Conservation (phyloP, 2,888 invertebrate genomes). For the Rhingia rostrata region DNA sequence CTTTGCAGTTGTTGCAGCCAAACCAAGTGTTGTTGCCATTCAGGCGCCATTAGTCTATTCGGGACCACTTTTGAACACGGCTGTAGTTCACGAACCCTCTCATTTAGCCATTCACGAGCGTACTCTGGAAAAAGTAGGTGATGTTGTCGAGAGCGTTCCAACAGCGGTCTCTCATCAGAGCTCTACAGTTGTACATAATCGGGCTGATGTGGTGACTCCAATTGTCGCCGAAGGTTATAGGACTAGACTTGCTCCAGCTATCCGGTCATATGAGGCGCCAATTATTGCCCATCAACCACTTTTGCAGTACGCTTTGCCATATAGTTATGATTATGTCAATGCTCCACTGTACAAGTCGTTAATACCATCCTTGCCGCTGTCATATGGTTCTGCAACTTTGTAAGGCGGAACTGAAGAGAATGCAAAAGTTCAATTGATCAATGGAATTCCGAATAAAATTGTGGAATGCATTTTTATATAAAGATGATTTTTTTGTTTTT, state of each 20-base stretch:
- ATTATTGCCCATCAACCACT: conserved; percentile 48
- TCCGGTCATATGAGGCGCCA: conserved; percentile 59
- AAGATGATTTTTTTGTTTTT: no score
- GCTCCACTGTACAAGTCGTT: conserved; percentile 60
- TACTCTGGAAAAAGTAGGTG: conserved; percentile 72
- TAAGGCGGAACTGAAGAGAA: not conserved
- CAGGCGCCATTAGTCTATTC: conserved; percentile 38
- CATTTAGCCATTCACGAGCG: conserved; percentile 72
- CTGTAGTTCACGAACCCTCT: conserved; percentile 61
- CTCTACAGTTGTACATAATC: conserved; percentile 82
- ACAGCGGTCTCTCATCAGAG: conserved; percentile 84
- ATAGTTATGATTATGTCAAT: conserved; percentile 57
- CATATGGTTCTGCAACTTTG: conserved; percentile 6
- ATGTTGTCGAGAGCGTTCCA: conserved; percentile 62
- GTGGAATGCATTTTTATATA: not conserved
- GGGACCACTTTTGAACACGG: conserved; percentile 21
- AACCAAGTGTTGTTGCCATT: conserved; percentile 45
- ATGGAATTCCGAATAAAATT: conserved; percentile 23
- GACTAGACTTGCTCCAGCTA: conserved; percentile 57
- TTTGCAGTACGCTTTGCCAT: conserved; percentile 57
- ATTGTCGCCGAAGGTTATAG: conserved; percentile 73
- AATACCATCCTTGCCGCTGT: no score
- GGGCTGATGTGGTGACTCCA: conserved; percentile 78
- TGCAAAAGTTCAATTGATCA: conserved; percentile 62
- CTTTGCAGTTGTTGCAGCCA: conserved; percentile 69